Conservation (phyloP, 2,888 invertebrate species). For the Philopedon plagiatum region DNA sequence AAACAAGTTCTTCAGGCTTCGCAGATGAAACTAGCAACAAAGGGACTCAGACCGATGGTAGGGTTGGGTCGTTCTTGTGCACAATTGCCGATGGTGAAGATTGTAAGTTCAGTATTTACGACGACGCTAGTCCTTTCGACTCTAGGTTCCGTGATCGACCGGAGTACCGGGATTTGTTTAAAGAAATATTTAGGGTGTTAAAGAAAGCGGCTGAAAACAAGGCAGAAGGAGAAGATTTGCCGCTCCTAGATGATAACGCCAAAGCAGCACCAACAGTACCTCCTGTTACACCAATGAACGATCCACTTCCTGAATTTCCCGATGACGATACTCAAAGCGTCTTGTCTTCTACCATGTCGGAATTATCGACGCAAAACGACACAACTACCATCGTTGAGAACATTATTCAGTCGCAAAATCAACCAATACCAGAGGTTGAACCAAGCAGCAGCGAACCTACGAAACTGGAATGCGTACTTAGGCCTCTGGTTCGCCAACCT, state of each 20-base stretch:
- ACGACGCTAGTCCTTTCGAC: conserved; percentile 82
- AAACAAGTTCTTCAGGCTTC: conserved; percentile 86
- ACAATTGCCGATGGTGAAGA: conserved; percentile 89
- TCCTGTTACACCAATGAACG: conserved; percentile 79
- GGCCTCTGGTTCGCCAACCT: conserved; percentile 80
- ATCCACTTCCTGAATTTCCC: conserved; percentile 69
- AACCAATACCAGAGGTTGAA: conserved; percentile 62
- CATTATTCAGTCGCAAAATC: conserved; percentile 67
- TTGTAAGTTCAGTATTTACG: conserved; percentile 88
- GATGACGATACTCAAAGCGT: conserved; percentile 84
- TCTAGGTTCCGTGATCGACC: conserved; percentile 87
- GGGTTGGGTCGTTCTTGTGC: conserved; percentile 86
- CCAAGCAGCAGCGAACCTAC: conserved; percentile 48
- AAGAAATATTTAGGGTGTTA: conserved; percentile 86
- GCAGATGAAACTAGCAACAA: conserved; percentile 89
- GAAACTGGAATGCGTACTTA: conserved; percentile 72
- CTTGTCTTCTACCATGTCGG: conserved; percentile 82
- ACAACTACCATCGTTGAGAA: conserved; percentile 75
- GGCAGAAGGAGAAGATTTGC: conserved; percentile 83
- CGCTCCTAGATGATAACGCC: conserved; percentile 78
- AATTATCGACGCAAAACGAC: conserved; percentile 80
- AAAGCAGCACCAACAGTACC: conserved; percentile 72
- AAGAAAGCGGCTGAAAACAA: conserved; percentile 89
- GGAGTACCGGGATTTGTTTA: conserved; percentile 85
- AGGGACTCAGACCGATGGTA: conserved; percentile 84